A percentile compares a stretch with the other conserved stretches of the same genome.
Evolutionary conservation across 2,113 vertebrate species (phyloP).

Genomic region (Odocoileus hemionus): DNA sequence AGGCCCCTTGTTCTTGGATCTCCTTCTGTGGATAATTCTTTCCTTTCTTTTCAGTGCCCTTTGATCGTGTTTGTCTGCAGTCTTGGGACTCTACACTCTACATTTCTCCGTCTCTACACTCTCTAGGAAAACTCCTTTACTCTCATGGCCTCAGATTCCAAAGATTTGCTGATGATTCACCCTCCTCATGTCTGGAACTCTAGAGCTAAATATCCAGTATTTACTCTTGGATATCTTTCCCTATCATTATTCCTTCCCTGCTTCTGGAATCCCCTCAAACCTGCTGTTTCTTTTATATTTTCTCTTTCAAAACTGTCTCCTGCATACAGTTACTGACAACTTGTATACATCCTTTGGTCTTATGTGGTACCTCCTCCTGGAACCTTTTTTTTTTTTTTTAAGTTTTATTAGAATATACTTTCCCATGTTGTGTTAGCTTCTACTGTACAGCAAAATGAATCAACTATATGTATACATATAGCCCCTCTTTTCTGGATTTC

Average conservation of each 20-base stretch:
- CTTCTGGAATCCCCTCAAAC: accelerated
- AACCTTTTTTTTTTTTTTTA: not conserved
- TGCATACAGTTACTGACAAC: not conserved
- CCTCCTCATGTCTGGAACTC: not conserved
- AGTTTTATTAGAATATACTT: not conserved
- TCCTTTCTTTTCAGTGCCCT: not conserved
- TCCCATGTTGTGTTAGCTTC: not conserved
- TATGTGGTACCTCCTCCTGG: not conserved
- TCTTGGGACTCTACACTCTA: not conserved
- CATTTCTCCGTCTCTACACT: not conserved
- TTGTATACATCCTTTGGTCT: not conserved
- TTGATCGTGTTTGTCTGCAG: not conserved
- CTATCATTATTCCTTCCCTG: not conserved
- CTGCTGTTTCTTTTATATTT: not conserved
- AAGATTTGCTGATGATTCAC: too few relatives aligned
- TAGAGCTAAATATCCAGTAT: not conserved
- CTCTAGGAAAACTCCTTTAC: not conserved
- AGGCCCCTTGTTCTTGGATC: not conserved
- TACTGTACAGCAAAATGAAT: not conserved
- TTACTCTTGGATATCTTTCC: not conserved
- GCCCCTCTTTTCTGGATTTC: not conserved
- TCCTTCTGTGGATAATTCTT: not conserved
- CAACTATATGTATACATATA: not conserved
- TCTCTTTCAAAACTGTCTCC: not conserved
- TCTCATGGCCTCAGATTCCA: not conserved